phyloP scores from a whole-genome alignment of 2,113 vertebrate species.

The Perccottus glenii region DNA sequence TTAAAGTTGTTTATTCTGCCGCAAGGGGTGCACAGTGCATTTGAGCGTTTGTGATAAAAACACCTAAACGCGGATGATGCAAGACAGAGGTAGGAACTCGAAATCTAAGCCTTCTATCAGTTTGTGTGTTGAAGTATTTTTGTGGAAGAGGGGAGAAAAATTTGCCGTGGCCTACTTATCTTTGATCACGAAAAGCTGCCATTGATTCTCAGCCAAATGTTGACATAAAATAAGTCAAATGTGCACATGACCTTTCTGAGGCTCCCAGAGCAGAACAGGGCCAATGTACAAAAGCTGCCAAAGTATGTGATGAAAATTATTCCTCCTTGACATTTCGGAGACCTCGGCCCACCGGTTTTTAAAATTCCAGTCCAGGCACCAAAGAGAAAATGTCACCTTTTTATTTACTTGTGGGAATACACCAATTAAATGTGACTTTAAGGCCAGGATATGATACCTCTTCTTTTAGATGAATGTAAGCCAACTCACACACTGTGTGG shows the following conservation, averaged over 20 bases:
- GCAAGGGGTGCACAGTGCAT: slow-evolving; percentile 50
- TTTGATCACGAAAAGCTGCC: slow-evolving; percentile 70
- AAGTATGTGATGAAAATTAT: slow-evolving; percentile 74
- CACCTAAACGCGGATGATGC: slow-evolving; percentile 68
- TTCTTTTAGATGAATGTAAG: slow-evolving; percentile 42
- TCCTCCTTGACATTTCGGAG: slow-evolving; percentile 81
- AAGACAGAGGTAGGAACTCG: slow-evolving; percentile 56
- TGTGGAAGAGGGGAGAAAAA: slow-evolving; percentile 6
- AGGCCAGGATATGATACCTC: slow-evolving; percentile 66
- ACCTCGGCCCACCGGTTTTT: slow-evolving; percentile 65
- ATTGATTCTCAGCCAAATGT: slow-evolving; percentile 77
- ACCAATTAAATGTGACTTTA: slow-evolving; percentile 80
- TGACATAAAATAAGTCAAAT: slow-evolving; percentile 80
- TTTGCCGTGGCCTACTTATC: slow-evolving; percentile 67
- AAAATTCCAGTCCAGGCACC: slow-evolving; percentile 73
- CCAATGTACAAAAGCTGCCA: slow-evolving; percentile 62
- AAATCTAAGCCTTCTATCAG: slow-evolving; percentile 52
- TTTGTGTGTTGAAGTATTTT: background rate
- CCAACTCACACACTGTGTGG: slow-evolving; percentile 26
- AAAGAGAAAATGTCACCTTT: slow-evolving; percentile 80
- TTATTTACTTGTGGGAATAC: slow-evolving; percentile 81
- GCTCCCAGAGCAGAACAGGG: slow-evolving; percentile 55
- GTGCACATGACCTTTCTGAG: slow-evolving; percentile 75
- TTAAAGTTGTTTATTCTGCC: slow-evolving; percentile 77
- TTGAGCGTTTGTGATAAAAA: slow-evolving; percentile 27